These are phyloP conservation scores for Sinonovacula constricta DNA, from an alignment of 1,140 invertebrate genomes.

Conservation along the genomic window DNA sequence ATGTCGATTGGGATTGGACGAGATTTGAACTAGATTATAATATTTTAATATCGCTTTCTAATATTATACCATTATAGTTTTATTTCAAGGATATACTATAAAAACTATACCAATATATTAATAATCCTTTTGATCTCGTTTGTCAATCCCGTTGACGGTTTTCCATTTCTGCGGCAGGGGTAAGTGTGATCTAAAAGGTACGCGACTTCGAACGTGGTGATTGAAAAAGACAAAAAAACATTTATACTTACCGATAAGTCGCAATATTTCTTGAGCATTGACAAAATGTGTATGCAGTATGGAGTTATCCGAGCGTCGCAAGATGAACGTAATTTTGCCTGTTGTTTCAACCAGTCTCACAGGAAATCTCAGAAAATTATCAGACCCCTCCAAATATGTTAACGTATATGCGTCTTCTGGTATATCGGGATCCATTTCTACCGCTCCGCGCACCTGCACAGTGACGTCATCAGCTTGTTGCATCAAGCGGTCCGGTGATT, in stretches of 20 bases:
- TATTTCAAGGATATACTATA: too few species aligned
- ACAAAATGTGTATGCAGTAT: slow-evolving; percentile 46
- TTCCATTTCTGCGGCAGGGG: too few species aligned
- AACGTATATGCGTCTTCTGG: slow-evolving; percentile 44
- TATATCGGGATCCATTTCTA: slow-evolving; percentile 38
- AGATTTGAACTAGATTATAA: too few species aligned
- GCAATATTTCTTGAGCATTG: slow-evolving; percentile 20
- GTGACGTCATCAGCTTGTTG: slow-evolving; percentile 48
- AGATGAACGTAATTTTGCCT: slow-evolving; percentile 35
- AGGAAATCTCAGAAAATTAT: slow-evolving; percentile 51
- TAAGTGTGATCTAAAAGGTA: too few species aligned
- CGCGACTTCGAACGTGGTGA: too few species aligned
- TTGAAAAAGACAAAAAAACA: too few species aligned
- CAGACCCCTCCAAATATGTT: slow-evolving; percentile 46
- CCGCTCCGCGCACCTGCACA: slow-evolving; percentile 40
- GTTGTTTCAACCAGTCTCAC: slow-evolving; percentile 27
- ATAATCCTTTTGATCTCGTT: too few species aligned
- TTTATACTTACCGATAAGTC: slow-evolving; percentile 45
- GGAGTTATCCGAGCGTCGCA: slow-evolving; percentile 39
- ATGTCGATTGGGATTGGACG: too few species aligned
- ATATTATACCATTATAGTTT: too few species aligned
- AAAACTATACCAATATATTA: too few species aligned
- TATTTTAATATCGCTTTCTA: too few species aligned
- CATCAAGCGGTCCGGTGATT: slow-evolving; percentile 45
- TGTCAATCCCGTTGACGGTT: too few species aligned